These are phyloP conservation scores for Nycticryphes semicollaris DNA, from an alignment of 2,113 vertebrate species.

Conservation along the genomic window DNA sequence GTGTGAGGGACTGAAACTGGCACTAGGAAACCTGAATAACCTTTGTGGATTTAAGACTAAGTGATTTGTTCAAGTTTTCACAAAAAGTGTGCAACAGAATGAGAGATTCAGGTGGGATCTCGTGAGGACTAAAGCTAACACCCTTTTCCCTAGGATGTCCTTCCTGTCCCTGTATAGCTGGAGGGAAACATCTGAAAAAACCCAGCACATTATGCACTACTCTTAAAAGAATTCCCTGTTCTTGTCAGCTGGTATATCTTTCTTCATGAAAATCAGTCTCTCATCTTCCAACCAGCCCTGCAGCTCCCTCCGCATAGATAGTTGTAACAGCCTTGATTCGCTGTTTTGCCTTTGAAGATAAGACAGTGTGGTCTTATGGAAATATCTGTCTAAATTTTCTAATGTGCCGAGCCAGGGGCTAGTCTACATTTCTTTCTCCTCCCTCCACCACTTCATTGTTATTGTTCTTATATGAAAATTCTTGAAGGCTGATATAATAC, in stretches of 20 bases:
- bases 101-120: background rate
- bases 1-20: background rate
- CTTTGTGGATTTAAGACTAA: background rate
- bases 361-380: background rate
- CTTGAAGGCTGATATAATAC: background rate
- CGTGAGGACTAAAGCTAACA: background rate
- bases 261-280: slow-evolving; percentile 26
- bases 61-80: background rate
- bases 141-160: background rate
- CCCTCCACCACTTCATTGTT: background rate
- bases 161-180: background rate
- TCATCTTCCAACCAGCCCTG: slow-evolving; percentile 42
- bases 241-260: slow-evolving; percentile 47
- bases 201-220: background rate
- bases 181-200: background rate
- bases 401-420: background rate
- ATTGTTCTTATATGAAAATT: background rate
- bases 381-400: slow-evolving; percentile 15
- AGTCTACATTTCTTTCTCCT: background rate
- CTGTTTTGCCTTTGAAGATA: slow-evolving; percentile 58
- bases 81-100: background rate
- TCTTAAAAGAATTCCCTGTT: background rate
- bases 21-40: background rate
- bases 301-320: slow-evolving; percentile 32
- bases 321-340: slow-evolving; percentile 10